Evolutionary conservation across 35 echinoderm and acorn worm species (phyloP), one percentile per base, ranked within the genome.

Genomic region (Ophiothrix spiculata): DNA sequence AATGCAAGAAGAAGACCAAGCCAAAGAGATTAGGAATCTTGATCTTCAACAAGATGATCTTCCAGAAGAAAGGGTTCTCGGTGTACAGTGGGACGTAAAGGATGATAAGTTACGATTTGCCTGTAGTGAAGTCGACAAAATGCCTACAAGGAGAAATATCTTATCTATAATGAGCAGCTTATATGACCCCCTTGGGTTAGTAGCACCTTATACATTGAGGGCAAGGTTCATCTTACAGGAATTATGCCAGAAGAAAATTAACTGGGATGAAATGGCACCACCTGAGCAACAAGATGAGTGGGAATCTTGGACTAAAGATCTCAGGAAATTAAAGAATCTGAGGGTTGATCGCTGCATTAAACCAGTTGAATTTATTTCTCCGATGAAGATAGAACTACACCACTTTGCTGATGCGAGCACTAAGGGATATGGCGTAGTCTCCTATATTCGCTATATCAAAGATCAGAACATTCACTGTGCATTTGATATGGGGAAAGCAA

Each of bases 221-320:
- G 87, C 94, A 34, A 97, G 89, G 83, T 78, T 60, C 23, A 86
- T 97, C 8, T 74, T 97, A 21, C 94, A 92, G 81, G 56, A 56
- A 38, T 37, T 85, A 33, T 85, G 74, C 37, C 38, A 74, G 78
- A 23, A 35, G 33, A 84, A 86, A 39, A 13, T 82, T 40, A 87
- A 77, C 17, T 97, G 86, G 87, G 94, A 97, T 42, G 76, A 88
- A 37, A 21, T 78, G 1, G 86, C 92, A 38, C 77, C 82, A 4
- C 76, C 54, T 34, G 46, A 85, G 15, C 56, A 86, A 16, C 1
- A 32, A 40, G 1, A 15, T n/a, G 36, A 28, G 33, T 92, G 90
- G 87, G 77, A 92, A 86, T 41, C 64, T 37, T 97, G 94, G 94
- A 63, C 76, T 32, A 38, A 28, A 21, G 91, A 97, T 41, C 77